Evolutionary conservation across 2,888 invertebrate species (phyloP).

Genomic region (Phlogophora meticulosa): DNA sequence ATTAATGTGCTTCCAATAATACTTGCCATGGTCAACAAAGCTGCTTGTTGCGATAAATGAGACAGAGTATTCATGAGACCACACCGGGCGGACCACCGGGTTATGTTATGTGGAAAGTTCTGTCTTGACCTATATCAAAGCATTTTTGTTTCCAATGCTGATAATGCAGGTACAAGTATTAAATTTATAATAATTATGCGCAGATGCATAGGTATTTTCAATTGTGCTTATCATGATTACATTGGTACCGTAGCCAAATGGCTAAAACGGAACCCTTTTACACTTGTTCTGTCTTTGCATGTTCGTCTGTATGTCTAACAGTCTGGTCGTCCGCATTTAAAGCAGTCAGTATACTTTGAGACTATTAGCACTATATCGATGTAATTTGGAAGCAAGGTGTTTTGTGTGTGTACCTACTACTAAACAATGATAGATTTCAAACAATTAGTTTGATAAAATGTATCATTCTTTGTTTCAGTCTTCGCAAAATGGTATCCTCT

Average conservation of each 20-base stretch:
- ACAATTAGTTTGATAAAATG: no score
- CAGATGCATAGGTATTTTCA: conserved; percentile 21
- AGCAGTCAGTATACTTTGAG: no score
- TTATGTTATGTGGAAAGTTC: conserved; percentile 49
- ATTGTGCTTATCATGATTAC: conserved; percentile 21
- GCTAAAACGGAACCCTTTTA: no score
- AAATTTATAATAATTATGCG: conserved; percentile 25
- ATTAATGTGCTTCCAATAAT: conserved; percentile 88
- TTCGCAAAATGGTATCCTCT: background rate
- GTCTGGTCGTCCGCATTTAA: no score
- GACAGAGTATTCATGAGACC: conserved; percentile 84
- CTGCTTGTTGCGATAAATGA: conserved; percentile 84
- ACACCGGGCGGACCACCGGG: conserved; percentile 79
- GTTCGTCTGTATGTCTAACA: no score
- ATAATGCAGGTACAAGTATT: conserved; percentile 45
- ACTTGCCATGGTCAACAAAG: conserved; percentile 86
- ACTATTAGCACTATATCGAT: no score
- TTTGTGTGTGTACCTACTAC: no score
- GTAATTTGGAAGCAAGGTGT: no score
- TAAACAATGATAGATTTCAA: no score
- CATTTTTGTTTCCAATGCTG: conserved; percentile 49
- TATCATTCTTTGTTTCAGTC: no score
- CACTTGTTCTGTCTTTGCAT: no score
- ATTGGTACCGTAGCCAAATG: background rate
- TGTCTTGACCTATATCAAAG: conserved; percentile 50